A percentile compares a stretch with the other conserved stretches of the same genome.
Evolutionary conservation across 2,888 invertebrate species (phyloP).

Genomic region (Drepana falcataria): DNA sequence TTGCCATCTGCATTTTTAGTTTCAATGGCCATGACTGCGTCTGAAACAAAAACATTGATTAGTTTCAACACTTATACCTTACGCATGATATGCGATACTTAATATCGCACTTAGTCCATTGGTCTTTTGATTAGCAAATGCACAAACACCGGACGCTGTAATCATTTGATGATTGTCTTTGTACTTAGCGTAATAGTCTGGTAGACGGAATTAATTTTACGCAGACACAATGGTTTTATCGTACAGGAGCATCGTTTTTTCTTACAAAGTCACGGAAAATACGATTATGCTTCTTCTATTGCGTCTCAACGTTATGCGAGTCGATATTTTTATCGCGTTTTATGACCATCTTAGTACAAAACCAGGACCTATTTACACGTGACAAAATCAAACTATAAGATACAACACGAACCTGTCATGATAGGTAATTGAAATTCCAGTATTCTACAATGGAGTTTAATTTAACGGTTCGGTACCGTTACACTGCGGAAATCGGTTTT

Average conservation of each 20-base stretch:
- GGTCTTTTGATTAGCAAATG: conserved; percentile 53
- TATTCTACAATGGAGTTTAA: conserved; percentile 38
- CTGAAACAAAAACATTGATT: conserved; percentile 41
- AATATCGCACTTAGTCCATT: conserved; percentile 15
- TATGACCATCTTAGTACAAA: background rate
- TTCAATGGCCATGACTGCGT: conserved; percentile 48
- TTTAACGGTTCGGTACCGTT: conserved; percentile 47
- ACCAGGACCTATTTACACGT: background rate
- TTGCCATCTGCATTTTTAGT: conserved; percentile 45
- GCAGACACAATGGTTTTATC: conserved; percentile 50
- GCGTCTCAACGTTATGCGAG: conserved; percentile 6
- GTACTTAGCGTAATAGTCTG: conserved; percentile 61
- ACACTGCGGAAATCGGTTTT: conserved; percentile 38
- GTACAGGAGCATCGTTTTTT: conserved; percentile 32
- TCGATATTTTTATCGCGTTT: conserved; percentile 7
- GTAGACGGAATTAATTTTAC: conserved; percentile 56
- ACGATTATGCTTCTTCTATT: conserved; percentile 6
- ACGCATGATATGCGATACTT: background rate
- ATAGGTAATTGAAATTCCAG: conserved; percentile 26
- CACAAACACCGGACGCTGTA: conserved; percentile 62
- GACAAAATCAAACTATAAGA: conserved; percentile 10
- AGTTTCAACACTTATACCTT: too few relatives aligned
- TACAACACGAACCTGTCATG: conserved; percentile 20
- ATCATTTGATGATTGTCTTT: conserved; percentile 65
- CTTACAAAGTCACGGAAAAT: conserved; percentile 25